Conservation (phyloP, 2,888 invertebrate species). For the Iphiclides podalirius region DNA sequence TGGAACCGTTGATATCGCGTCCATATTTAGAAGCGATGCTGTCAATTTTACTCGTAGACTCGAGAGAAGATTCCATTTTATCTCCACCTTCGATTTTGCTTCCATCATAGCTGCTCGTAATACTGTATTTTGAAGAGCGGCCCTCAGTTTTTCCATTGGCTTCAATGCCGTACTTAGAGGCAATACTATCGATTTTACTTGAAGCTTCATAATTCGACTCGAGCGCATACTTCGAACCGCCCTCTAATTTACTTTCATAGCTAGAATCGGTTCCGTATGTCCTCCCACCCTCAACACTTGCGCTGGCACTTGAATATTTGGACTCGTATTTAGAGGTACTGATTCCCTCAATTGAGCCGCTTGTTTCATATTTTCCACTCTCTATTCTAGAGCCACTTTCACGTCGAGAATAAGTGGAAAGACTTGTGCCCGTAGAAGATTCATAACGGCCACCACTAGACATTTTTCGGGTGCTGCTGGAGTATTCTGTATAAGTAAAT, state of each 20-base stretch:
- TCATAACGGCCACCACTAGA: slow-evolving; percentile 64
- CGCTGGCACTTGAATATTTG: slow-evolving; percentile 54
- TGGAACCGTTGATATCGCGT: slow-evolving; percentile 42
- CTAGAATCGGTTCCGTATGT: slow-evolving; percentile 46
- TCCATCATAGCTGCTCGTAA: slow-evolving; percentile 34
- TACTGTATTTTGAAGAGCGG: slow-evolving; percentile 31
- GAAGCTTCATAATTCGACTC: slow-evolving; percentile 40
- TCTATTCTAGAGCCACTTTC: slow-evolving; percentile 64
- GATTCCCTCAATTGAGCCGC: slow-evolving; percentile 53
- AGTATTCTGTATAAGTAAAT: slow-evolving; percentile 48
- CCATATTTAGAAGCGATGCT: slow-evolving; percentile 52
- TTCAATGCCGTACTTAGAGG: slow-evolving; percentile 60
- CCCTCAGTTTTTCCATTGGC: slow-evolving; percentile 38
- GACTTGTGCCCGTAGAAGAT: slow-evolving; percentile 53
- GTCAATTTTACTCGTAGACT: slow-evolving; percentile 48
- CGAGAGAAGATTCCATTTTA: slow-evolving; percentile 28
- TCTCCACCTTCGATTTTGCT: slow-evolving; percentile 19
- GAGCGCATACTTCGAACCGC: slow-evolving; percentile 38
- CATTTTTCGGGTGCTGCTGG: slow-evolving; percentile 62
- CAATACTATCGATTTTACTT: slow-evolving; percentile 54
- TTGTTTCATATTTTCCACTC: slow-evolving; percentile 50
- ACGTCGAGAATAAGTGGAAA: slow-evolving; percentile 57
- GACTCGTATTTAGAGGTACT: slow-evolving; percentile 61
- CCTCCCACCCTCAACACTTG: slow-evolving; percentile 33
- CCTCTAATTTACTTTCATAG: slow-evolving; percentile 40